A percentile compares a stretch with the other conserved stretches of the same genome.
phyloP scores from a whole-genome alignment of 1,140 invertebrate genomes.

The Pantala flavescens region DNA sequence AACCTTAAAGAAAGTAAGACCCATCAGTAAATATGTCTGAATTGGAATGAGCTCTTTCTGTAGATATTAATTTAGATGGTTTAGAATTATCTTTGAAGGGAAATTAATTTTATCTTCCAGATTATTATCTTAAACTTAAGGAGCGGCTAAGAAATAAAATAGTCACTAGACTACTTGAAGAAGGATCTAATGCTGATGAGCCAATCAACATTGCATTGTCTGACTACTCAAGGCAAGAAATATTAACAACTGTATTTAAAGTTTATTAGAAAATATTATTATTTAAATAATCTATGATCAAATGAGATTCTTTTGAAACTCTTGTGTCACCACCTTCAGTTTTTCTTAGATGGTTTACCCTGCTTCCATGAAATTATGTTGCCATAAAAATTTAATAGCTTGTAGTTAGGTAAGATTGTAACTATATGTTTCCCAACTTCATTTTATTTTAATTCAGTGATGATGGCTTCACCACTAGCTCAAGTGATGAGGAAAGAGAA shows the following conservation, averaged over 20 bases:
- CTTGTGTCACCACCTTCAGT: too few species aligned
- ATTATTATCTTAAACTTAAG: constrained; percentile 34
- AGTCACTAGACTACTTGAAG: constrained; percentile 61
- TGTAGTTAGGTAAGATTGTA: too few species aligned
- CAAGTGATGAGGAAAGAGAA: constrained; percentile 41
- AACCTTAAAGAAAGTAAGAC: too few species aligned
- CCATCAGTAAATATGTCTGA: too few species aligned
- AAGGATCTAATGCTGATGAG: constrained; percentile 77
- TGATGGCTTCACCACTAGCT: constrained; percentile 63
- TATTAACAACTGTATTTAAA: constrained; percentile 10
- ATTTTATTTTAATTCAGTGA: constrained; percentile 40
- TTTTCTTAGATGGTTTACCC: too few species aligned
- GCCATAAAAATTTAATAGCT: too few species aligned
- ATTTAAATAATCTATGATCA: constrained; percentile 18
- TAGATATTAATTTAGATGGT: too few species aligned
- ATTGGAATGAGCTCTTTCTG: too few species aligned
- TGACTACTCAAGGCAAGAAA: constrained; percentile 66
- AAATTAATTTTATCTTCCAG: constrained; percentile 7
- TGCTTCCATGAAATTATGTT: too few species aligned
- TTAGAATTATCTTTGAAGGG: too few species aligned
- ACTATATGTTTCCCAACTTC: too few species aligned
- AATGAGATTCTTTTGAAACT: background rate
- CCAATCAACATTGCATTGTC: constrained; percentile 73
- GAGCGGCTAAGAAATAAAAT: constrained; percentile 69
- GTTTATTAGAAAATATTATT: background rate